Percentiles rank a stretch among this genome's conserved stretches.
These are phyloP conservation scores for Dascillus cervinus DNA, from an alignment of 2,888 invertebrate genomes.

Conservation along the genomic window DNA sequence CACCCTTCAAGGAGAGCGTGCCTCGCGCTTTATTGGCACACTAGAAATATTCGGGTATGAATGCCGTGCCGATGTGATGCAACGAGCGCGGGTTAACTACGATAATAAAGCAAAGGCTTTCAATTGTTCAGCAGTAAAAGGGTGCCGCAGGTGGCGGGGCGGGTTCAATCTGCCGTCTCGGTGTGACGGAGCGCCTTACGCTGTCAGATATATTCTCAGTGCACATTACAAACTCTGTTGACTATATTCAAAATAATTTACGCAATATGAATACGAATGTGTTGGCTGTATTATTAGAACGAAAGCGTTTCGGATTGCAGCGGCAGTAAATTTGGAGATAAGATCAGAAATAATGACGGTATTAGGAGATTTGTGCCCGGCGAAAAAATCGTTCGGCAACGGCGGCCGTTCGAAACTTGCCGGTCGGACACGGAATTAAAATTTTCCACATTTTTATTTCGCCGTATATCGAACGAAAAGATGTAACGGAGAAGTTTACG, in stretches of 20 bases:
- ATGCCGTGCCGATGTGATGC: constrained; percentile 6
- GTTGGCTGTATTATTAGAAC: constrained; percentile 31
- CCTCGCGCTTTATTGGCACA: background rate
- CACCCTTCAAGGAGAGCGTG: background rate
- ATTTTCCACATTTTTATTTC: no score
- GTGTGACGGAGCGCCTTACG: constrained; percentile 34
- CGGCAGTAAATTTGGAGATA: constrained; percentile 31
- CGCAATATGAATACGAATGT: constrained; percentile 41
- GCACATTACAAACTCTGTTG: constrained; percentile 40
- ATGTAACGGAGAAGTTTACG: no score
- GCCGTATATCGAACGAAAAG: no score
- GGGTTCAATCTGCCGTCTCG: constrained; percentile 34
- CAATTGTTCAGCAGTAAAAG: constrained; percentile 30
- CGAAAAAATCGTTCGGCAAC: no score
- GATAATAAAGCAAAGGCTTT: constrained; percentile 31
- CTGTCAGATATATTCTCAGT: constrained; percentile 34
- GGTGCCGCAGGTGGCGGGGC: constrained; percentile 36
- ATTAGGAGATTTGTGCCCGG: no score
- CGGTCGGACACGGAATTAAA: no score
- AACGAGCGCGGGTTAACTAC: constrained; percentile 21
- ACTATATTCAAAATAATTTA: constrained; percentile 38
- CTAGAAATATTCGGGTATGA: constrained; percentile 5
- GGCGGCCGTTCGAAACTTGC: no score
- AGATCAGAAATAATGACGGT: no score
- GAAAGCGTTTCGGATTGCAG: constrained; percentile 32